Evolutionary conservation across 2,797 vertebrate species (phyloP), one percentile per base, ranked within the genome.

Genomic region (Salarias fasciatus): DNA sequence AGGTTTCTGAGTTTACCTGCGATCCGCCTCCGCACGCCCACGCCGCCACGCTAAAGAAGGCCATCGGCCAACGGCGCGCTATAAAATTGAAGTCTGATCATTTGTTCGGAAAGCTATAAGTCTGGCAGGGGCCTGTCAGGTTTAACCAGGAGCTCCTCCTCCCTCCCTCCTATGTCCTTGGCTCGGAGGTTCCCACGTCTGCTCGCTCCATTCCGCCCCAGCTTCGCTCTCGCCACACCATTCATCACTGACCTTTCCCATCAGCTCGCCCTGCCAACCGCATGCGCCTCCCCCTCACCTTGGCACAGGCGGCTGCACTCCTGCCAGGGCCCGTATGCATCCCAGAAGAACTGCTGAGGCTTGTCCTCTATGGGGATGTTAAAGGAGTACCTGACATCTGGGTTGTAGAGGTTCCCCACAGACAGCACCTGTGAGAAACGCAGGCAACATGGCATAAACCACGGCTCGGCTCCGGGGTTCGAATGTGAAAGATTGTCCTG

Each of bases 291-390:
- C 75, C 63, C 63, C 90, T 91, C 87, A 99, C 98, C 98, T 97
- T 98, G 96, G 90, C 98, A 99, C 75, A 95, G 91, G 44, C 92
- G 95, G 84, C 92, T 99, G 88, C 98, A 99, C 49, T 96, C 90
- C 83, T 98, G 96, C 97, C 96, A 99, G 0, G 96, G 95, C 53
- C 98, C 97, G 12, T 96, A 95, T 0, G 88, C 89, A 66, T 98
- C 96, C 98, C 98, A 99, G 86, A 96, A 93, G 87, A 97, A 99
- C 81, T 94, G 95, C 82, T 98, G 96, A 71, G 95, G 94, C 83
- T 94, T 95, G 84, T 96, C 97, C 86, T 98, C 97, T 57, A 99
- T 97, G 14, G 97, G 98, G 75, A 99, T 92, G 90, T 96, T 99
- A 90, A 97, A 99, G 0, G 96, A 96, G 86, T 95, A 99, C 86